Conservation (phyloP, 2,113 vertebrate species). For the Elephantulus edwardii region DNA sequence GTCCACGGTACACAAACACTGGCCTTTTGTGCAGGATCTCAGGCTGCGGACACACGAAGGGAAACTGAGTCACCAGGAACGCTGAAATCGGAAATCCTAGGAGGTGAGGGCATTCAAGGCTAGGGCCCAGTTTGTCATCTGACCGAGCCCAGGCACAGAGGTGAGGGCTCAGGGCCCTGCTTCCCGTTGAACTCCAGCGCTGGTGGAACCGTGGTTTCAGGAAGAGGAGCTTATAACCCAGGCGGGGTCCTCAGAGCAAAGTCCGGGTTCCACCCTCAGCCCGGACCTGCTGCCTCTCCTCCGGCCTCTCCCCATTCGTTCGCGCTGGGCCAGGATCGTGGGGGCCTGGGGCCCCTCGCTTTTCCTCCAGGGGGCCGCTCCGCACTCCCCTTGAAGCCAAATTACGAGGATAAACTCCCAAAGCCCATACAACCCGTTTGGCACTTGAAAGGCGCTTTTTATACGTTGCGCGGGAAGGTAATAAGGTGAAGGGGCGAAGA, state of each 20-base stretch:
- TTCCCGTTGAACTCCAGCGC: neutral
- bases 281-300: conserved; percentile 16
- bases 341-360: neutral
- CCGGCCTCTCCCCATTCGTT: conserved; percentile 19
- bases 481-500: neutral
- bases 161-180: too few species aligned
- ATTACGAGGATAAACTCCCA: conserved; percentile 33
- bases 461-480: neutral
- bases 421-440: conserved; percentile 6
- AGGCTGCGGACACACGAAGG: neutral
- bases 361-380: conserved; percentile 58
- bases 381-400: conserved; percentile 56
- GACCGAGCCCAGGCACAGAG: neutral
- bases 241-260: conserved; percentile 54
- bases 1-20: neutral
- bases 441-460: conserved; percentile 42
- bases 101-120: neutral
- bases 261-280: conserved; percentile 51
- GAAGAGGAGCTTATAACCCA: neutral
- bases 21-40: neutral
- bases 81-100: neutral
- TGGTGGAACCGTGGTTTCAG: neutral
- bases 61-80: neutral
- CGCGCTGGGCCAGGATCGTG: neutral
- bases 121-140: neutral